A percentile compares a stretch with the other conserved stretches of the same genome.
Evolutionary conservation across 2,113 vertebrate genomes (phyloP).

Genomic region (Psophia crepitans): DNA sequence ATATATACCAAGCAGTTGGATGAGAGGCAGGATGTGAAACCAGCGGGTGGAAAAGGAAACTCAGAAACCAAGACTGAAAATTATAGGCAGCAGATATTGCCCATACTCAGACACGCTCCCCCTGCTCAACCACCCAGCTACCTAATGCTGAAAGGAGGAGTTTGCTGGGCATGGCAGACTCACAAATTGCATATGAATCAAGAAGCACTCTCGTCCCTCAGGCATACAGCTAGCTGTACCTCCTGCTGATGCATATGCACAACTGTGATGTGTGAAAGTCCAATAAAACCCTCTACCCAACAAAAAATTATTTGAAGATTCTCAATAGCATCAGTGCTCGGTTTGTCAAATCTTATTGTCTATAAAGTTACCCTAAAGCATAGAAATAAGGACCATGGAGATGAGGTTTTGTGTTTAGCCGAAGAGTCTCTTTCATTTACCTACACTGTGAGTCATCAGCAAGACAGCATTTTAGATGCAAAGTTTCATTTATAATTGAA

Average conservation of each 20-base stretch:
- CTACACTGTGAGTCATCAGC: neutral
- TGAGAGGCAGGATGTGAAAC: neutral
- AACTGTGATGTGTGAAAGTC: neutral
- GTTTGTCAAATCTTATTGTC: neutral
- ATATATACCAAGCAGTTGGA: neutral
- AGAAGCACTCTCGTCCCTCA: neutral
- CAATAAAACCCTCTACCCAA: neutral
- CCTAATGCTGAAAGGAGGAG: neutral
- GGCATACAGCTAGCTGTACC: neutral
- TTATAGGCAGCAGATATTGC: neutral
- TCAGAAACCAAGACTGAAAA: neutral
- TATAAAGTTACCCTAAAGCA: neutral
- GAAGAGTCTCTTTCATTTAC: neutral
- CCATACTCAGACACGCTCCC: neutral
- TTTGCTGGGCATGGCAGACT: neutral
- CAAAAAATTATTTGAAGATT: neutral
- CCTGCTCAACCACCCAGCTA: neutral
- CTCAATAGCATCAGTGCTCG: neutral
- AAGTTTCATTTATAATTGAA: slow-evolving; percentile 56
- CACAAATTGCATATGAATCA: neutral
- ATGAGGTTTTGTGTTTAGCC: neutral
- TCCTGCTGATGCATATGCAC: neutral
- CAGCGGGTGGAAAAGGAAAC: neutral
- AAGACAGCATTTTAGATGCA: neutral
- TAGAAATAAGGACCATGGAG: neutral